Conservation (phyloP, 2,113 vertebrate species). For the Gorsachius goisagi region DNA sequence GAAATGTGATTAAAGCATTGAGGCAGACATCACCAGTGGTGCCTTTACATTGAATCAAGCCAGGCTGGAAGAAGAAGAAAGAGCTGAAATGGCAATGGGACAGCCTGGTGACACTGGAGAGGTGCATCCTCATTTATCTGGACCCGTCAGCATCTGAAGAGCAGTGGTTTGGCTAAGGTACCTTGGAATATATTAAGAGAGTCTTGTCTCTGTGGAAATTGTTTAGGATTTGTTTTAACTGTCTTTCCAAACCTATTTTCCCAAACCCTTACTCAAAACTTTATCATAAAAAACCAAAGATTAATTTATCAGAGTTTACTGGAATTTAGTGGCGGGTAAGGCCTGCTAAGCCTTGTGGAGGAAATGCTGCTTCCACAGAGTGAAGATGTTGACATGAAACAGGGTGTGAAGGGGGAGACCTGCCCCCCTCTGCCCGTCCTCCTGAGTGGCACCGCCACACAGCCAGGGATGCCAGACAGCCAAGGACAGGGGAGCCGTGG, state of each 20-base stretch:
- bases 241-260: not conserved
- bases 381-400: not conserved
- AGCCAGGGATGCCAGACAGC: not conserved
- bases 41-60: not conserved
- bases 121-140: not conserved
- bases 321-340: accelerated
- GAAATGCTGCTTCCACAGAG: not conserved
- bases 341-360: not conserved
- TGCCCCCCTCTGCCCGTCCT: not conserved
- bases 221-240: not conserved
- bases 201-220: not conserved
- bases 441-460: not conserved
- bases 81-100: not conserved
- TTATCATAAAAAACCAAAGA: not conserved
- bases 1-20: not conserved
- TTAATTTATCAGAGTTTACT: not conserved
- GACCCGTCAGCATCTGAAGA: not conserved
- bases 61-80: not conserved
- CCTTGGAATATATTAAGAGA: not conserved
- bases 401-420: not conserved
- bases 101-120: not conserved
- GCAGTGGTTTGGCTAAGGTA: not conserved
- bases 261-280: not conserved
- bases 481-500: not conserved
- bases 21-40: not conserved